A percentile compares a stretch with the other conserved stretches of the same genome.
phyloP scores from a whole-genome alignment of 2,797 vertebrate genomes.

The Enoplosus armatus region DNA sequence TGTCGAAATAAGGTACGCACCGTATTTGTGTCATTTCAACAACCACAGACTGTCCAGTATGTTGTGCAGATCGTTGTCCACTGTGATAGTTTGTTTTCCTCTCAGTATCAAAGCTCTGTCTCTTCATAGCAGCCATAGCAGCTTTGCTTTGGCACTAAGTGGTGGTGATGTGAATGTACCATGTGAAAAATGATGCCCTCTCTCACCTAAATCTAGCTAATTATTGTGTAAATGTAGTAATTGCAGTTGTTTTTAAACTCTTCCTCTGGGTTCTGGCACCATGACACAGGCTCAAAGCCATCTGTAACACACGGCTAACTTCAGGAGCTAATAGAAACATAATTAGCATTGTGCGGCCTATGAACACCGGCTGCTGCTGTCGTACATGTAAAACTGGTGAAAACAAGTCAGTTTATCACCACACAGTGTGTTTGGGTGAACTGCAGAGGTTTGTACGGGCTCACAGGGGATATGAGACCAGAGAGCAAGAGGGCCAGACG shows the following conservation, averaged over 20 bases:
- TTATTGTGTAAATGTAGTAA: neutral
- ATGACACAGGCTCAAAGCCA: neutral
- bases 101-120: neutral
- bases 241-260: neutral
- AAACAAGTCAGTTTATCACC: conserved; percentile 6
- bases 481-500: neutral
- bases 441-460: neutral
- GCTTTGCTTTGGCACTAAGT: neutral
- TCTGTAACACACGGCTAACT: neutral
- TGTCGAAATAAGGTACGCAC: neutral
- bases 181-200: neutral
- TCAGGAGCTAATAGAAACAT: neutral
- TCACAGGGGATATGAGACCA: neutral
- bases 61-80: no score
- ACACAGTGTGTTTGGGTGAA: neutral
- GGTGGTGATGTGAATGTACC: neutral
- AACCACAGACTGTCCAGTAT: no score
- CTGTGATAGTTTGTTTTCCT: neutral
- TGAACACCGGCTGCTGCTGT: neutral
- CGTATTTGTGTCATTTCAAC: no score
- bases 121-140: neutral
- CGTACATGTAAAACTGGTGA: neutral
- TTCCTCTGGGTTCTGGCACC: neutral
- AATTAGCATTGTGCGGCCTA: neutral
- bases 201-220: neutral